Evolutionary conservation across 2,888 invertebrate genomes (phyloP), one percentile per base, ranked within the genome.

Genomic region (Hydraecia micacea): DNA sequence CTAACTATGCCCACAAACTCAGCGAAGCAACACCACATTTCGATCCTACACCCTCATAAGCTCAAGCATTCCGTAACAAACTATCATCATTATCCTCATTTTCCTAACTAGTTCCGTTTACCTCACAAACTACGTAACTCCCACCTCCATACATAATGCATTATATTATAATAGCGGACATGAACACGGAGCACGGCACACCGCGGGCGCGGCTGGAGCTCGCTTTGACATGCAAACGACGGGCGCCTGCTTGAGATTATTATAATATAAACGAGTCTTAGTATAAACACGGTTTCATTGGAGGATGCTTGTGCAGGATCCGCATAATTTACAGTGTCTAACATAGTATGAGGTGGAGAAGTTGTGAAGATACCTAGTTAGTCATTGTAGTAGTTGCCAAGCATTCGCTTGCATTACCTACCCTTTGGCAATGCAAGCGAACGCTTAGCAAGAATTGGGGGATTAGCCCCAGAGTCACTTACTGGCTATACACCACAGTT

Each of bases 201-300:
- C 32, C 36, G 65, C 52, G 52, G 25, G 25, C 28, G 69, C 52
- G 52, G 11, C 68, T n/a, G 32, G 2, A 58, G 15, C 7, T 25
- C 67, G 68, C 86, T 83, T 87, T 87, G 83, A 79, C 75, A 87
- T 87, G 87, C 87, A 69, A 87, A 87, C 63, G 81, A 80, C 25
- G 28, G 13, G 46, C 52, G 65, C 62, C 68, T 77, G 84, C 84
- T 74, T 77, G 28, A 73, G 74, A 78, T 86, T 86, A 81, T 86
- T 73, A 77, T 86, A 86, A 84, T 77, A 68, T 76, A 82, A 81
- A 73, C 81, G 85, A 75, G 72, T 52, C 75, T 84, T 81, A 77
- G 66, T 70, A 73, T 84, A 77, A 84, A 70, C 77, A 84, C 85
- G 75, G 58, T n/a, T 70, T 77, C 66, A 18, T 13, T 81, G 42